Evolutionary conservation across 1,140 invertebrate species (phyloP).

Genomic region (Pentalonia nigronervosa): DNA sequence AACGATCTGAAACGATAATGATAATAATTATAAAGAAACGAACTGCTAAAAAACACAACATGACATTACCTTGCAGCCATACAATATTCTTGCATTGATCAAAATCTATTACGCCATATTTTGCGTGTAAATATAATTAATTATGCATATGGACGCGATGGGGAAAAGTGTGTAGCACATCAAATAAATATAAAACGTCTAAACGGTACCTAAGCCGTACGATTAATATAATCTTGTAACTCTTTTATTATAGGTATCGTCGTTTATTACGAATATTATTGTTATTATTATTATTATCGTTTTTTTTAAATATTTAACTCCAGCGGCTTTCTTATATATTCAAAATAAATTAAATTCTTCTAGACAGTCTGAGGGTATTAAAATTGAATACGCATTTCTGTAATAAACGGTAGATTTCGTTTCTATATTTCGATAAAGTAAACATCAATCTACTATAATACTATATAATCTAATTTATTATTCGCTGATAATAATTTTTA

Average conservation of each 20-base stretch:
- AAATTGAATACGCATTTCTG: background rate
- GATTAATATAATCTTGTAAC: too few species aligned
- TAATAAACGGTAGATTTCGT: background rate
- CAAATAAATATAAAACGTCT: too few species aligned
- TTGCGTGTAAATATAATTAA: background rate
- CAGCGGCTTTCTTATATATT: background rate
- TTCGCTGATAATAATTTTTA: background rate
- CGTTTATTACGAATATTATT: too few species aligned
- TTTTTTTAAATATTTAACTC: background rate
- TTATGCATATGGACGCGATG: background rate
- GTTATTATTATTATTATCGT: background rate
- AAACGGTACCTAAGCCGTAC: too few species aligned
- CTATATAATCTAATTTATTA: background rate
- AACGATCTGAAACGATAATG: background rate
- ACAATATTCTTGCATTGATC: background rate
- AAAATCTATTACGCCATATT: background rate
- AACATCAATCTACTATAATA: background rate
- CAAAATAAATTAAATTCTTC: background rate
- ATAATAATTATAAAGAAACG: background rate
- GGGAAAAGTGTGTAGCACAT: background rate
- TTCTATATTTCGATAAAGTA: background rate
- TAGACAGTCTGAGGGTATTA: background rate
- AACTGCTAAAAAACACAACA: background rate
- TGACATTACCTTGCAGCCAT: too few species aligned
- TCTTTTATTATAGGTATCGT: too few species aligned